Evolutionary conservation across 2,888 invertebrate species (phyloP).

Genomic region (Patella ulyssiponensis): DNA sequence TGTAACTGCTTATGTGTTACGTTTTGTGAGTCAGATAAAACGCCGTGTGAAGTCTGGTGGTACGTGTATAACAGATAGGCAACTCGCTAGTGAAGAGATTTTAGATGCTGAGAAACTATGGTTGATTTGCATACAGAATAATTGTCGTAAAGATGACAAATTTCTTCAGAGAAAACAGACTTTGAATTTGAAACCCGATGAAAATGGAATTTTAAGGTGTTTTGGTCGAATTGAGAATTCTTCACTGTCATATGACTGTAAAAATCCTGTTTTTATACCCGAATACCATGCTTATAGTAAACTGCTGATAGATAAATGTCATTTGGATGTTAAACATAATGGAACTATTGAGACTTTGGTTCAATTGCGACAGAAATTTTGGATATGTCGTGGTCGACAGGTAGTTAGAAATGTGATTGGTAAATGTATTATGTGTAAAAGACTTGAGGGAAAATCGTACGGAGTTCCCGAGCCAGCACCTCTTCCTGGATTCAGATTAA

Average conservation of each 20-base stretch:
- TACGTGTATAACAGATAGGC: background rate
- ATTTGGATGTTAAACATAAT: background rate
- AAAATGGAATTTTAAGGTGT: background rate
- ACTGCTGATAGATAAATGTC: background rate
- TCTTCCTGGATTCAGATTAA: background rate
- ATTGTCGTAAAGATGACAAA: background rate
- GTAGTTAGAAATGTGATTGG: background rate
- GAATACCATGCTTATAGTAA: conserved; percentile 3
- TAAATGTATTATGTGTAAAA: background rate
- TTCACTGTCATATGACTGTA: background rate
- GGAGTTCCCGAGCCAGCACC: background rate
- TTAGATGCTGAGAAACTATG: background rate
- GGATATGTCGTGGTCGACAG: background rate
- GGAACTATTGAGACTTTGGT: background rate
- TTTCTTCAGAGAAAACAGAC: background rate
- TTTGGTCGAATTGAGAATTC: background rate
- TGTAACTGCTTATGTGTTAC: background rate
- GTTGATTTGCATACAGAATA: background rate
- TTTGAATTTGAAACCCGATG: background rate
- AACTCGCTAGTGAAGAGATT: background rate
- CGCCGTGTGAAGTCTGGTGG: background rate
- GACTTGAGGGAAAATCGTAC: background rate
- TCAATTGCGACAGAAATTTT: background rate
- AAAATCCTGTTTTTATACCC: background rate
- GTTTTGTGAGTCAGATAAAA: background rate